Conservation (phyloP, 2,797 vertebrate species). For the Dermochelys coriacea region DNA sequence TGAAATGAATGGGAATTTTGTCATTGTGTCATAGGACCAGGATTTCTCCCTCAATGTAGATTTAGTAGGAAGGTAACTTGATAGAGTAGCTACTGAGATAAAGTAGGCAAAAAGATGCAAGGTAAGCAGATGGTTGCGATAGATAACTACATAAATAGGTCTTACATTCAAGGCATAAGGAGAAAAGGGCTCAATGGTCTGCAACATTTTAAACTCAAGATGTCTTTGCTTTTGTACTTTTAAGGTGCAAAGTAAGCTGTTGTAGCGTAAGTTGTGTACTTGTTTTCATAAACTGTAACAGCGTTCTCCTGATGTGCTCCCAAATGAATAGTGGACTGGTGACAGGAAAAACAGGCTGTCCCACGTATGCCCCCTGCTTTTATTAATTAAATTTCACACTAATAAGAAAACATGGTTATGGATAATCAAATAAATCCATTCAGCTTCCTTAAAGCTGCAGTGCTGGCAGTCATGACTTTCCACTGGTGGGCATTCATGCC, state of each 20-base stretch:
- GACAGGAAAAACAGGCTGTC: not conserved
- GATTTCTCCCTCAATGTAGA: not conserved
- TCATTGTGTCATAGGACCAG: not conserved
- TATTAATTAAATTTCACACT: not conserved
- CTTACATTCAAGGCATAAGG: not conserved
- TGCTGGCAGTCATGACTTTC: not conserved
- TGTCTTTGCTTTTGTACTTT: not conserved
- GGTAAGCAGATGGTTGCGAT: not conserved
- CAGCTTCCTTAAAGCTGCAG: not conserved
- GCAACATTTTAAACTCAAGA: not conserved
- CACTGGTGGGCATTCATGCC: not conserved
- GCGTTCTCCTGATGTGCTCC: not conserved
- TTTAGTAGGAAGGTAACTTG: not conserved
- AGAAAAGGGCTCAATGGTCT: not conserved
- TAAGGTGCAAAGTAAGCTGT: not conserved
- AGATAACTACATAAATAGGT: not conserved
- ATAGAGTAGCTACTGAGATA: not conserved
- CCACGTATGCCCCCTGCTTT: not conserved
- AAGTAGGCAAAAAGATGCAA: not conserved
- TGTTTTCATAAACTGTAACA: not conserved
- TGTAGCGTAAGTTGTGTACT: not conserved
- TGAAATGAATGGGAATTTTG: not conserved
- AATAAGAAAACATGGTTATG: not conserved
- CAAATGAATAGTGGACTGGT: not conserved
- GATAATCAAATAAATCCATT: not conserved